Conservation (phyloP, 2,797 vertebrate species). For the Petrocephalus sullivani region DNA sequence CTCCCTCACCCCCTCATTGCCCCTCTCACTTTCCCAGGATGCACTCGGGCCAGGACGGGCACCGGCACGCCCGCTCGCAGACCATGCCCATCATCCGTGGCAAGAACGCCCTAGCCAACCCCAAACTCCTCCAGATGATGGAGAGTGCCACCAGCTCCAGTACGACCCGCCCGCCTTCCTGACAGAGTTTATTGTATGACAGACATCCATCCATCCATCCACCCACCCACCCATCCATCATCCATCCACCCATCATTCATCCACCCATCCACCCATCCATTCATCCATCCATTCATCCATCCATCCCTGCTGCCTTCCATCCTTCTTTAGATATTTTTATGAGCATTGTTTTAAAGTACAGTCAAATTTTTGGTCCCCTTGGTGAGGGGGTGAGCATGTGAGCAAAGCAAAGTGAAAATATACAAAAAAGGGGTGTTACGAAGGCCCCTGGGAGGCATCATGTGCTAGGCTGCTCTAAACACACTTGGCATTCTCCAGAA, state of each 20-base stretch:
- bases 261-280: too few species aligned
- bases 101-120: conserved; percentile 92
- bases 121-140: conserved; percentile 93
- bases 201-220: neutral
- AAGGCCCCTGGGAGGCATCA: neutral
- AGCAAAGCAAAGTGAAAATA: neutral
- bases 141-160: conserved; percentile 66
- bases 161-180: conserved; percentile 45
- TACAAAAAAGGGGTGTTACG: neutral
- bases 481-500: too few species aligned
- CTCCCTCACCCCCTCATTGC: neutral
- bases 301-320: too few species aligned
- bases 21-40: conserved; percentile 66
- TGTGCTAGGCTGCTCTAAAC: too few species aligned
- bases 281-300: too few species aligned
- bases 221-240: neutral
- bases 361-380: neutral
- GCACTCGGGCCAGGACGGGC: conserved; percentile 79
- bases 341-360: neutral
- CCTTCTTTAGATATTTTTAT: neutral
- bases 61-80: conserved; percentile 89
- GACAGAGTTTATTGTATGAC: neutral
- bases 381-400: neutral
- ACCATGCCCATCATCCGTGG: conserved; percentile 93
- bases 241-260: too few species aligned